Percentiles rank a stretch among this genome's conserved stretches.
Evolutionary conservation across 2,888 invertebrate genomes (phyloP).

Genomic region (Agrotis puta): DNA sequence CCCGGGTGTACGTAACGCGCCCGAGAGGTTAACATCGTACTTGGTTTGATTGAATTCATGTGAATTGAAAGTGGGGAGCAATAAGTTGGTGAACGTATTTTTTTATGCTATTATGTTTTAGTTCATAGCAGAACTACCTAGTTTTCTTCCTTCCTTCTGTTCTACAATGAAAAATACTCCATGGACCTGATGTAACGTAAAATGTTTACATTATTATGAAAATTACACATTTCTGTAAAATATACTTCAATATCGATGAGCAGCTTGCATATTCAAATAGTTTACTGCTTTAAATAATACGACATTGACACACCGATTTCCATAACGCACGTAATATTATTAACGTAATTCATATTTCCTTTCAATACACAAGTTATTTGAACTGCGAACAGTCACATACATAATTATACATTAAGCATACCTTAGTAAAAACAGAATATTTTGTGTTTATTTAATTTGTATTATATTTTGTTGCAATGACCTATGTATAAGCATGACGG

Average conservation of each 20-base stretch:
- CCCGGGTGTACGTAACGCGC: no score
- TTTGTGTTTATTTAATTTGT: slow-evolving; percentile 4
- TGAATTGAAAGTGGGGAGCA: no score
- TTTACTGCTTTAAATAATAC: slow-evolving; percentile 15
- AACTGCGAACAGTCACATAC: slow-evolving; percentile 27
- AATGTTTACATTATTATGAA: background rate
- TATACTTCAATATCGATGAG: slow-evolving; percentile 38
- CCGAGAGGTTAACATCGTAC: no score
- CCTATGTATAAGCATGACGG: slow-evolving; percentile 5
- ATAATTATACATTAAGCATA: slow-evolving; percentile 3
- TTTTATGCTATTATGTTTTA: no score
- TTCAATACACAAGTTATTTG: slow-evolving; percentile 6
- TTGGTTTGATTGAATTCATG: no score
- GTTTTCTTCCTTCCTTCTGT: no score
- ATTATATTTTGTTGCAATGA: slow-evolving; percentile 9
- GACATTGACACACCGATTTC: slow-evolving; percentile 37
- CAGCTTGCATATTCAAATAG: slow-evolving; percentile 20
- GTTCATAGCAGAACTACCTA: no score
- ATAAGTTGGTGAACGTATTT: no score
- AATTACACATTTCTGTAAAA: slow-evolving; percentile 4
- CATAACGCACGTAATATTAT: slow-evolving; percentile 31
- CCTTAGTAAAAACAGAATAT: background rate
- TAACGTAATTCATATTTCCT: slow-evolving; percentile 26
- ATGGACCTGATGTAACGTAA: background rate
- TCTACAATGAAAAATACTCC: no score